Base-by-base conservation (phyloP, 1,140 invertebrate species). In the Oppia nitens region DNA sequence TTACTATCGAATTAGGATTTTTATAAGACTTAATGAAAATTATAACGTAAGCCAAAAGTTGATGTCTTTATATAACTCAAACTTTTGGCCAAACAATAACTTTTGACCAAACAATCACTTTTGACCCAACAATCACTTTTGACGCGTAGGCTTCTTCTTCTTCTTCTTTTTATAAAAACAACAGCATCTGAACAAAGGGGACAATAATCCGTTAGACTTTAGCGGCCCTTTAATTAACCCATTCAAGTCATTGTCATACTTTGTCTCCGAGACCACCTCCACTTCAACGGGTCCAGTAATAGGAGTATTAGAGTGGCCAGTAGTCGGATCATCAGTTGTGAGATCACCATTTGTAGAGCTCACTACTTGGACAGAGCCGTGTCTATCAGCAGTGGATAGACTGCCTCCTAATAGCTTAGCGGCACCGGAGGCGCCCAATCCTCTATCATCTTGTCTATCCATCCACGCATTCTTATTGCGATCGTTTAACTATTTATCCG, bases 301-400 rank as follows among this genome's bases (percentile, higher is more conserved):
- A 60, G 90, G 91, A 64, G 90, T 93, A 73, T 94, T 94, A 68
- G 89, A 94, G 75, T 94, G 90, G 55, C 89, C 91, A 66, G 87
- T 90, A 50, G 86, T 90, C 25, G 89, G 90, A 76, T 96, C 91
- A 73, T 95, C 92, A 65, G 85, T 83, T 54, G 85, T 88, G 66
- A 95, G 74, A 77, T 95, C 92, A 64, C 91, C 91, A 75, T 95
- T 95, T 57, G 90, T 94, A 63, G 91, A 95, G 72, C 87, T 93
- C 64, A 96, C 89, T 77, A 97, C 91, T 87, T 95, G 78, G 9
- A 78, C 74, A 53, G 68, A 75, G 27, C 59, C 59, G 52, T 63
- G 59, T 26, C 64, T 53, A 61, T 65, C 63, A 56, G 60, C 62
- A 24, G 64, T 59, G 51, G 61, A 54, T 49, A 63, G 51, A 53